These are phyloP conservation scores for Cavia porcellus DNA, from an alignment of 2,113 vertebrate genomes.

Conservation along the genomic window DNA sequence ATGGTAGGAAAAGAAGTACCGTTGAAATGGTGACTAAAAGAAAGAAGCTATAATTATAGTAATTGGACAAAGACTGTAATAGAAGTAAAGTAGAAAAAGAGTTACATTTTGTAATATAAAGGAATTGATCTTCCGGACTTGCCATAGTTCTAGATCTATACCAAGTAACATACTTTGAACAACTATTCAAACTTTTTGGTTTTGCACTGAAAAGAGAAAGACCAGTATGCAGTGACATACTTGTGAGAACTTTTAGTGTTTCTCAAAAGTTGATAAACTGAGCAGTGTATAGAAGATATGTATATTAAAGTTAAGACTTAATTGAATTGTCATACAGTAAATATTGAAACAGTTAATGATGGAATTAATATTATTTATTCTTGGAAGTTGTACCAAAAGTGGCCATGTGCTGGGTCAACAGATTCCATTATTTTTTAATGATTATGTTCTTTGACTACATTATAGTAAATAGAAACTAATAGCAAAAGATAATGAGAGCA, in stretches of 20 bases:
- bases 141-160: not conserved
- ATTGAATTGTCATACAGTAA: not conserved
- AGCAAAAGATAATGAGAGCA: not conserved
- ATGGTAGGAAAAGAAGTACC: not conserved
- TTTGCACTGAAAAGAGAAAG: not conserved
- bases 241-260: not conserved
- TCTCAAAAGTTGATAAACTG: not conserved
- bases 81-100: not conserved
- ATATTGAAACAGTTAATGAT: not conserved
- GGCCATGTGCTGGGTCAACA: not conserved
- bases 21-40: not conserved
- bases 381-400: not conserved
- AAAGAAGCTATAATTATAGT: not conserved
- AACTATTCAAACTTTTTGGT: not conserved
- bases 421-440: not conserved
- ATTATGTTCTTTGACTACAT: not conserved
- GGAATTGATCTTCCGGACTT: not conserved
- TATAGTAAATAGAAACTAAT: not conserved
- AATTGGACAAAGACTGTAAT: not conserved
- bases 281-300: not conserved
- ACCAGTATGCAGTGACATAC: not conserved
- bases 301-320: not conserved
- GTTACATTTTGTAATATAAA: not conserved
- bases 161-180: not conserved
- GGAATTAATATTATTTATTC: not conserved